Conservation (phyloP, 2,888 invertebrate species). For the Oscheius onirici region DNA sequence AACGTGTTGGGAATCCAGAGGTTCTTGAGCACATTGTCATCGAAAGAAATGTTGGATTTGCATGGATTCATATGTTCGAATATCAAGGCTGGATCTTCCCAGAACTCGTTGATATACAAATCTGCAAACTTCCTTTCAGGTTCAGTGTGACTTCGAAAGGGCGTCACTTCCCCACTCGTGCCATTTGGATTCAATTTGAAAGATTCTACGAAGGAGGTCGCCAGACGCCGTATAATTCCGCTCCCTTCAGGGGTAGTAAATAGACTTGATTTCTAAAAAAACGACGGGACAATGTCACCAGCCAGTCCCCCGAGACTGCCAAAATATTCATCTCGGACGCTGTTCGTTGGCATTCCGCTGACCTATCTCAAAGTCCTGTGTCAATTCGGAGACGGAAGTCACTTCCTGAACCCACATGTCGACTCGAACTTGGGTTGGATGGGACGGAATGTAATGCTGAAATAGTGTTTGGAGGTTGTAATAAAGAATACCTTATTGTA, state of each 20-base stretch:
- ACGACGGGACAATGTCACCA: neutral
- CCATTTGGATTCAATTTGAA: slow-evolving; percentile 10
- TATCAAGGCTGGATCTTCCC: slow-evolving; percentile 70
- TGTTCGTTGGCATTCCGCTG: neutral
- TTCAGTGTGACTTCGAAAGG: neutral
- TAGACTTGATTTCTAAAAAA: neutral
- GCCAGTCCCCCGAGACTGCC: slow-evolving; percentile 5
- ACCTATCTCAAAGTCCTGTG: slow-evolving; percentile 72
- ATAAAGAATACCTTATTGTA: slow-evolving; percentile 62
- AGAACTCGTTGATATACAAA: slow-evolving; percentile 71
- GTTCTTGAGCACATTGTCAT: slow-evolving; percentile 67
- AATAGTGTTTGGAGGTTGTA: neutral
- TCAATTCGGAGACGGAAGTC: slow-evolving; percentile 70
- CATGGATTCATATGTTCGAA: slow-evolving; percentile 71
- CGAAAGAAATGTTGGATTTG: slow-evolving; percentile 70
- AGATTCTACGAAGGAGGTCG: slow-evolving; percentile 4
- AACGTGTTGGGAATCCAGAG: slow-evolving; percentile 70
- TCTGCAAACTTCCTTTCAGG: no score
- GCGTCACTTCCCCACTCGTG: neutral
- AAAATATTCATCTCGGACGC: neutral
- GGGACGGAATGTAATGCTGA: slow-evolving; percentile 69
- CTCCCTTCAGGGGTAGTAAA: neutral
- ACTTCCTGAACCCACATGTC: slow-evolving; percentile 72
- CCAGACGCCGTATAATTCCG: slow-evolving; percentile 3
- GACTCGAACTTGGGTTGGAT: slow-evolving; percentile 68